Base-by-base conservation (phyloP, 1,140 invertebrate genomes). In the Aphis craccivora region DNA sequence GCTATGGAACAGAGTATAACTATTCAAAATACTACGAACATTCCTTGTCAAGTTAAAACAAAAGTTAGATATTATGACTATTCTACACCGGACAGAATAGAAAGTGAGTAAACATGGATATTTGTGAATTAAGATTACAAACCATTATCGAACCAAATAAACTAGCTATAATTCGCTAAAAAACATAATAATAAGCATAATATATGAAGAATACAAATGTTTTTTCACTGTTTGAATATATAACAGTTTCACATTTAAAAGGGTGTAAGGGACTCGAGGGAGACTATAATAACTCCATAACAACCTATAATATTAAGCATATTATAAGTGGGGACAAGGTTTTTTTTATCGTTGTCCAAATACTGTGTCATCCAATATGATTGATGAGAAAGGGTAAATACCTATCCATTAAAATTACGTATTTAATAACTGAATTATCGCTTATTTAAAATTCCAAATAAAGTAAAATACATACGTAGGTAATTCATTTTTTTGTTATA, bases 1-100 rank as follows among this genome's bases (percentile, higher is more conserved):
- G 89, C 53, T 20, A 8, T 67, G 37, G 25, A 84, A 93, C 81
- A 43, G 14, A n/a, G 23, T 22, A 53, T 93, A 53, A 93, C n/a
- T 11, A 55, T 93, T 40, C 45, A 45, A 25, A 93, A 93, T 14
- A 40, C 35, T 55, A 86, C 91, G 22, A 43, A 93, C 11, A 60
- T 86, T 22, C 14, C 48, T 2, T 93, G 91, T 55, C 81, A 37
- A 14, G 45, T 83, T 23, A 9, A 30, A 22, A 37, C 91, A 0
- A 90, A 60, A 67, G 25, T 67, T 20, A 1, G 5, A 40, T 30
- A 67, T 67, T 8, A 43, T 7, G 89, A n/a, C 25, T 43, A n/a
- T 67, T n/a, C 18, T 18, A 3, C 22, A 6, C 2, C 89, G 53
- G 11, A 22, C 9, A 30, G 9, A 43, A 25, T 20, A n/a, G 14